Evolutionary conservation across 2,888 invertebrate genomes (phyloP), one percentile per base, ranked within the genome.

Genomic region (Idaea aversata): DNA sequence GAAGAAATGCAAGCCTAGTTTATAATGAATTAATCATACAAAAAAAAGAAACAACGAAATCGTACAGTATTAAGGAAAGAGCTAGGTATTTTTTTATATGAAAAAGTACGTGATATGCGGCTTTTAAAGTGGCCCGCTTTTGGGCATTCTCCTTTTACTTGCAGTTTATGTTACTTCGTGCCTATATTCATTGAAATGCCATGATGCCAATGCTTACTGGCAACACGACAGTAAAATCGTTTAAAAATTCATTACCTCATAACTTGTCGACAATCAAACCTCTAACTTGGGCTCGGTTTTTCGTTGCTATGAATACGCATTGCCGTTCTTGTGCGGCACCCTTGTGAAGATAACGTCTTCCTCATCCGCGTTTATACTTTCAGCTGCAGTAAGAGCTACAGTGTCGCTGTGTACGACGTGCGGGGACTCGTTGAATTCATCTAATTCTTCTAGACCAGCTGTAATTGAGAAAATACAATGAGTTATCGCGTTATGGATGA

Each of bases 391-490:
- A 4, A 92, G 83, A 2, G 92, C 91, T 4, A 88, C 88, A 0
- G 88, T 90, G 72, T 93, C 93, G 76, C 92, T 87, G 81, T 93
- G 93, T 0, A 97, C 91, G n/a, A 97, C 96, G 84, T 98, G 98
- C 0, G 97, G 97, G 3, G 98, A 97, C 86, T 98, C 97, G 86
- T 97, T 97, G 87, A 98, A 98, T 86, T 98, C 97, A 79, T 98
- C 97, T 65, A 98, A 87, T 85, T 98, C 98, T 78, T 98, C 98
- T 76, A 95, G 93, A 71, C 95, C 95, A 79, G 85, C 93, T 92
- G 84, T 1, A 80, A 80, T 63, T 25, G 38, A 60, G n/a, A n/a
- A n/a, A n/a, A n/a, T n/a, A n/a, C n/a, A n/a, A n/a, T n/a, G n/a
- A n/a, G n/a, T n/a, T n/a, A n/a, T n/a, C n/a, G n/a, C n/a, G n/a